Evolutionary conservation across 2,888 invertebrate genomes (phyloP), one percentile per base, ranked within the genome.

Genomic region (Pristionchus maxplancki): DNA sequence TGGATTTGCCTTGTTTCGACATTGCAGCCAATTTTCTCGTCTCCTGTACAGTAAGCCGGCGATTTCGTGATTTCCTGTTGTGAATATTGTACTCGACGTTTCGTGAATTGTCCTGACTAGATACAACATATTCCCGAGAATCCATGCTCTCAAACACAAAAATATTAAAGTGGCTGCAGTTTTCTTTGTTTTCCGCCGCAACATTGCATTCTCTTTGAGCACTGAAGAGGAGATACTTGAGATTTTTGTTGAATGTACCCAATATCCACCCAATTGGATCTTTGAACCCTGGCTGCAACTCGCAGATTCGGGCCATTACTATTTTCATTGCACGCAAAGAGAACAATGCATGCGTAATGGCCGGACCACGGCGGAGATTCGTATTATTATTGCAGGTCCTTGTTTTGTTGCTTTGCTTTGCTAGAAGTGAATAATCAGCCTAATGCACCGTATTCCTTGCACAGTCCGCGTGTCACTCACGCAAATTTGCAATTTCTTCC

Each of bases 11-110:
- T 71, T 71, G 34, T 71, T 71, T 71, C 71, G 71, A 71, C 71
- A 71, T 37, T 17, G 58, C 31, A 37, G 31, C 20, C 71, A 71
- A 34, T 71, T 37, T 37, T 71, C 71, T 37, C 71, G 71, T 71
- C 37, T 71, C 71, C 71, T 37, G 31, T 71, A 71, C 71, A 71
- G 71, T 71, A 71, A 71, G 64, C 64, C 64, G 20, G 28, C 20
- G 71, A 71, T 71, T 71, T 34, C 71, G 20, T 5, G 13, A 71
- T 34, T 71, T 71, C 37, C 71, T 37, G 64, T 67, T 13, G 31
- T 1, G 64, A 67, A 67, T n/a, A 50, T 50, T 20, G 50, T 50
- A 50, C 50, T 17, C 17, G 8, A 20, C 50, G 62, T 62, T 9
- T n/a, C n/a, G n/a, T n/a, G n/a, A n/a, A n/a, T n/a, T n/a, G n/a